A percentile compares a stretch with the other conserved stretches of the same genome.
These are phyloP conservation scores for Prionace glauca DNA, from an alignment of 2,797 vertebrate species.

Conservation along the genomic window DNA sequence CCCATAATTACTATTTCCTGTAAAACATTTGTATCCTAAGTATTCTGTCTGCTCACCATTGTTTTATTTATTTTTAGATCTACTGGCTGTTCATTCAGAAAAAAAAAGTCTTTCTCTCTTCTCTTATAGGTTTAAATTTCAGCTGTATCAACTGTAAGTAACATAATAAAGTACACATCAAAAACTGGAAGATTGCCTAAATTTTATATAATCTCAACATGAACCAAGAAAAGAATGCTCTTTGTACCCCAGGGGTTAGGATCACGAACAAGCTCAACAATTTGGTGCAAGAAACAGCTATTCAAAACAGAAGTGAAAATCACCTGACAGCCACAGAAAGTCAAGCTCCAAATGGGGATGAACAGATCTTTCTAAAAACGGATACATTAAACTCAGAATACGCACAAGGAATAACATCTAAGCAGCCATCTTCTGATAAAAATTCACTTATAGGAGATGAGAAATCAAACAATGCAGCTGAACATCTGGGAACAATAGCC, in stretches of 20 bases:
- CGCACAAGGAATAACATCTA: background rate
- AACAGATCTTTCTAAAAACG: background rate
- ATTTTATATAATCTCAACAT: background rate
- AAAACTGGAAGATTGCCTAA: background rate
- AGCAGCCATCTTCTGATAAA: background rate
- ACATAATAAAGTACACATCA: background rate
- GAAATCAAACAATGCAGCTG: background rate
- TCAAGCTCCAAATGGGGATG: background rate
- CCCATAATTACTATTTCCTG: background rate
- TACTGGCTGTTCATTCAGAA: background rate
- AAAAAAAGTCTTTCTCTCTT: background rate
- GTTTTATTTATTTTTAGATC: background rate
- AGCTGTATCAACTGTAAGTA: background rate
- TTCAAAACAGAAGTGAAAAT: background rate
- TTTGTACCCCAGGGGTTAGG: background rate
- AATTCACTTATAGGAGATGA: background rate
- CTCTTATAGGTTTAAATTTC: background rate
- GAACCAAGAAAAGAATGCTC: background rate
- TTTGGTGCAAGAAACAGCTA: background rate
- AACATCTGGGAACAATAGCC: constrained; percentile 6
- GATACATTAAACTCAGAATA: background rate
- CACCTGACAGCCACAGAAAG: background rate
- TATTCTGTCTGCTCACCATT: background rate
- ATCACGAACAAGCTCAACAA: background rate
- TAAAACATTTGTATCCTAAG: background rate